phyloP scores from a whole-genome alignment of 2,888 invertebrate species.

The Ophion obscuratus region DNA sequence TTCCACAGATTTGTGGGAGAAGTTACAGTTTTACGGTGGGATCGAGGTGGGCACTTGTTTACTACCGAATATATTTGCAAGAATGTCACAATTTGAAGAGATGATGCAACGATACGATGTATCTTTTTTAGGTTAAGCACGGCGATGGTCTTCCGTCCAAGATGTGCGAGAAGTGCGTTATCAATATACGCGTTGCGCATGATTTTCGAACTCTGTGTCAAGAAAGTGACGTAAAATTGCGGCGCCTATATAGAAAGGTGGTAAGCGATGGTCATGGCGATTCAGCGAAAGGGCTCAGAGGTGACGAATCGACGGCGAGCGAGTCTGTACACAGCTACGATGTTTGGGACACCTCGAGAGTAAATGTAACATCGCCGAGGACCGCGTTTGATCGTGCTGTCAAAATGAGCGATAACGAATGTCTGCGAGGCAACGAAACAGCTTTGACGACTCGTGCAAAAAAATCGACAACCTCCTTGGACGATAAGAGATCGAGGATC shows the following conservation, averaged over 20 bases:
- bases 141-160: conserved; percentile 77
- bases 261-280: not conserved
- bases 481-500: too few species aligned
- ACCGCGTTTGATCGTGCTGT: too few species aligned
- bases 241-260: conserved; percentile 70
- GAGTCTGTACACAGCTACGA: not conserved
- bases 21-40: conserved; percentile 75
- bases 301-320: not conserved
- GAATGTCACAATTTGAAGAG: too few species aligned
- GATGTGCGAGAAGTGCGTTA: conserved; percentile 75
- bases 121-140: conserved; percentile 71
- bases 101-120: not conserved
- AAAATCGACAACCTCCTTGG: too few species aligned
- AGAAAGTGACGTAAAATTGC: conserved; percentile 73
- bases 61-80: not conserved
- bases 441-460: too few species aligned
- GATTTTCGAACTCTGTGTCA: conserved; percentile 77
- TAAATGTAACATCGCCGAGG: too few species aligned
- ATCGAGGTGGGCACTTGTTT: conserved; percentile 73
- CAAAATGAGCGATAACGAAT: too few species aligned
- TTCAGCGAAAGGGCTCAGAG: not conserved
- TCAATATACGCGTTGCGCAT: conserved; percentile 74
- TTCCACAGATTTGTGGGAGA: conserved; percentile 67
- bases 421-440: too few species aligned
- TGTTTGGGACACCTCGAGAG: too few species aligned